Percentiles rank a stretch among this genome's conserved stretches.
These are phyloP conservation scores for Synergus itoensis DNA, from an alignment of 2,888 invertebrate genomes.

Conservation along the genomic window DNA sequence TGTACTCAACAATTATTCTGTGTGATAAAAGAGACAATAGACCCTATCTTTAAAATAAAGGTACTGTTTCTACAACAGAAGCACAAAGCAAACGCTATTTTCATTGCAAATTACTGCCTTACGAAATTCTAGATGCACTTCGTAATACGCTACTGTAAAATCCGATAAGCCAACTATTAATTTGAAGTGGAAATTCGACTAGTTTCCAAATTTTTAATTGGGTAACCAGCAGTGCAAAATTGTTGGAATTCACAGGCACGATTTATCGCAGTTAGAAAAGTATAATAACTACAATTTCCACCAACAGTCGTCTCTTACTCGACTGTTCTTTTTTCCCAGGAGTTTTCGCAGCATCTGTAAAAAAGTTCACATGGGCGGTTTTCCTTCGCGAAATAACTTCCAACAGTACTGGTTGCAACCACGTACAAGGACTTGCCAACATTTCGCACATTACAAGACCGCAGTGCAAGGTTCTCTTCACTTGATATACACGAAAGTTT, in stretches of 20 bases:
- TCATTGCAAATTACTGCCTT: too few species aligned
- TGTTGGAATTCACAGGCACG: not conserved
- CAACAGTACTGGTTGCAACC: not conserved
- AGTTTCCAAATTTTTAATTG: not conserved
- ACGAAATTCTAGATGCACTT: too few species aligned
- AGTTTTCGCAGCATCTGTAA: slow-evolving; percentile 2
- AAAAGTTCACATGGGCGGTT: slow-evolving; percentile 2
- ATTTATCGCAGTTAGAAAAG: not conserved
- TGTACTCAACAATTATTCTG: too few species aligned
- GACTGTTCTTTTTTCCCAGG: not conserved
- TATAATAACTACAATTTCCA: slow-evolving; percentile 8
- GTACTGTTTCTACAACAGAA: too few species aligned
- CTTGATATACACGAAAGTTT: slow-evolving; percentile 8
- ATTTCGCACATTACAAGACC: slow-evolving; percentile 11
- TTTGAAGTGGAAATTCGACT: not conserved
- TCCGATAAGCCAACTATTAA: not conserved
- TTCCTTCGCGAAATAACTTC: slow-evolving; percentile 4
- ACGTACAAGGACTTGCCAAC: slow-evolving; percentile 13
- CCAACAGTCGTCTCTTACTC: not conserved
- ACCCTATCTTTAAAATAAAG: too few species aligned
- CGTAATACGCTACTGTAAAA: not conserved
- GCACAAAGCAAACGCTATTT: too few species aligned
- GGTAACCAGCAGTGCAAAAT: not conserved
- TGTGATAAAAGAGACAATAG: too few species aligned
- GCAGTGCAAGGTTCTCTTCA: not conserved